phyloP scores from a whole-genome alignment of 2,797 vertebrate genomes.

The Chiloscyllium punctatum region DNA sequence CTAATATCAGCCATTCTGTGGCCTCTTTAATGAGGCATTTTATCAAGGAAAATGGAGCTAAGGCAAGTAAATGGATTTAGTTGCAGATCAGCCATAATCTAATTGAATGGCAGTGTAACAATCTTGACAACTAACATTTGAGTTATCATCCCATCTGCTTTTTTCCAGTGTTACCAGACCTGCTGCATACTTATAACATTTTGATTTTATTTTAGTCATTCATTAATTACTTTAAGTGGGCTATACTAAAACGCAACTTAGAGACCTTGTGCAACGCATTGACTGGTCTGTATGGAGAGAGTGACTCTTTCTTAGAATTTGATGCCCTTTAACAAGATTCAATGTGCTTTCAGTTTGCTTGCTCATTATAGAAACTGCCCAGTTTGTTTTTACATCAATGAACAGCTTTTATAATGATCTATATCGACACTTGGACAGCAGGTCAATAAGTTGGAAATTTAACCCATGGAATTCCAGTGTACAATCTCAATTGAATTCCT shows the following conservation, averaged over 20 bases:
- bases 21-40: background rate
- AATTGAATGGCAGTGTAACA: background rate
- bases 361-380: background rate
- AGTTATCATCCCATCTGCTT: background rate
- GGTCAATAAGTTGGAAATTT: background rate
- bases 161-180: too few relatives aligned
- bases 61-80: background rate
- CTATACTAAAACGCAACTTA: too few relatives aligned
- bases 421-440: background rate
- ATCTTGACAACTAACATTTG: background rate
- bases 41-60: too few relatives aligned
- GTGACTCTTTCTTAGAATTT: background rate
- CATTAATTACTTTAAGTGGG: background rate
- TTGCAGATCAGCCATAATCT: background rate
- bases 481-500: background rate
- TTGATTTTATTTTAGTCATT: background rate
- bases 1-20: background rate
- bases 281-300: background rate
- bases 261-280: background rate
- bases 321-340: background rate
- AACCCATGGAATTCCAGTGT: background rate
- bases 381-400: background rate
- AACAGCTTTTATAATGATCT: background rate
- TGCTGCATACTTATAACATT: too few relatives aligned
- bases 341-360: background rate